Base-by-base conservation (phyloP, 1,140 invertebrate species). In the Pristionchus pacificus region DNA sequence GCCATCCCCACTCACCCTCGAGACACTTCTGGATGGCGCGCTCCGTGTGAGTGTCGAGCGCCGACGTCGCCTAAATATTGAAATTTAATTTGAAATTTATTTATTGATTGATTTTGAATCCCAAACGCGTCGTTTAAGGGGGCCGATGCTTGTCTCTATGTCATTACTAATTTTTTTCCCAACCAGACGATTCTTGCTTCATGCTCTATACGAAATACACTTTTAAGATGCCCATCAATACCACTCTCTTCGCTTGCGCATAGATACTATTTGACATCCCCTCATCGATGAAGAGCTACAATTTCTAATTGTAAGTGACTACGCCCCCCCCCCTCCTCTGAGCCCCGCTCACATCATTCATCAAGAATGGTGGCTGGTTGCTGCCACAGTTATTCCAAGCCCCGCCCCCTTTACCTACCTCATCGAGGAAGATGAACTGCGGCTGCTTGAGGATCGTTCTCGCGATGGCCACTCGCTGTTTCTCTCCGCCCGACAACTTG, bases 381-480 rank as follows among this genome's bases (percentile, higher is more conserved):
- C n/a, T n/a, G n/a, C n/a, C 15, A 58, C 29, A 75, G 28, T 2
- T 30, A 30, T 28, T n/a, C 3, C 0, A 29, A 38, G 1, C 19
- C 19, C 15, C 13, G 29, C 15, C n/a, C 10, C 19, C 13, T 14
- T 59, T n/a, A 15, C 30, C 19, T 14, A 79, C 93, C 86, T 96
- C 93, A 83, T 96, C 93, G 0, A 96, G 84, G 14, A 96, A 84
- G 57, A 95, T 90, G 67, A 93, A 90, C n/a, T 88, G 84, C 1
- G 93, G 93, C 14, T 90, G 87, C 84, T 96, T 96, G 6, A 96
- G 85, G 24, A 96, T 87, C 1, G 93, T 94, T 70, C 93, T 85
- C 0, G 93, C 92, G 72, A 96, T 96, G 0, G 93, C 93, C 63
- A 96, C 91, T 77, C 93, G 88, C 84, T 96, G 93, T 76, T 95